phyloP scores from a whole-genome alignment of 2,888 invertebrate species.

The Cataglyphis livida region DNA sequence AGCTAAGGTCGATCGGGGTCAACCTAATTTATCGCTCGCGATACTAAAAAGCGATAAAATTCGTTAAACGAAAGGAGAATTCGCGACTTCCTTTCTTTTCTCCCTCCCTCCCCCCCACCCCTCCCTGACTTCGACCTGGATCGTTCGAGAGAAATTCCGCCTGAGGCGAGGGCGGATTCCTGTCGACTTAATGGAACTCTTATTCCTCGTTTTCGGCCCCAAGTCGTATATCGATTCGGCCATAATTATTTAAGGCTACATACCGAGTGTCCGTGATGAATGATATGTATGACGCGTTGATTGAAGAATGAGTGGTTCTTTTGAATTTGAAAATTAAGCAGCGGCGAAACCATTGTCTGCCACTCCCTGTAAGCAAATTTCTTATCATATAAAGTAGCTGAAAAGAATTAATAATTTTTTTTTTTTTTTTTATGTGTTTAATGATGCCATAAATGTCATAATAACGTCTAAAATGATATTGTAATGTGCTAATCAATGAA shows the following conservation, averaged over 20 bases:
- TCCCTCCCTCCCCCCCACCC: conserved; percentile 14
- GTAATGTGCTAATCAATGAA: neutral
- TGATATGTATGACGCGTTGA: neutral
- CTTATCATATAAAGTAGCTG: neutral
- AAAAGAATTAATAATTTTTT: too few species aligned
- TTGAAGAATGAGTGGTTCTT: neutral
- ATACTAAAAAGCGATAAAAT: conserved; percentile 13
- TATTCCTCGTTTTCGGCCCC: conserved; percentile 47
- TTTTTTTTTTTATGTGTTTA: neutral
- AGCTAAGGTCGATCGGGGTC: neutral
- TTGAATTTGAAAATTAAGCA: neutral
- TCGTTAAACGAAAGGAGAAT: conserved; percentile 41
- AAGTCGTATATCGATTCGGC: conserved; percentile 31
- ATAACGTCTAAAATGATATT: neutral
- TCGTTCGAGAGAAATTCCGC: conserved; percentile 83
- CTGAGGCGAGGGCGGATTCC: conserved; percentile 80
- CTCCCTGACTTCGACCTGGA: conserved; percentile 75
- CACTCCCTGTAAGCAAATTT: neutral
- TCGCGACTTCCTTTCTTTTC: conserved; percentile 48
- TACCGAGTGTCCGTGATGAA: neutral
- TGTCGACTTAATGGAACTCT: conserved; percentile 49
- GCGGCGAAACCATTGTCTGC: neutral
- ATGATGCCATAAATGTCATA: neutral
- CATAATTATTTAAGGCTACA: conserved; percentile 39
- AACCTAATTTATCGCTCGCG: neutral